Evolutionary conservation across 2,797 vertebrate species (phyloP).

Genomic region (Oreochromis mossambicus): DNA sequence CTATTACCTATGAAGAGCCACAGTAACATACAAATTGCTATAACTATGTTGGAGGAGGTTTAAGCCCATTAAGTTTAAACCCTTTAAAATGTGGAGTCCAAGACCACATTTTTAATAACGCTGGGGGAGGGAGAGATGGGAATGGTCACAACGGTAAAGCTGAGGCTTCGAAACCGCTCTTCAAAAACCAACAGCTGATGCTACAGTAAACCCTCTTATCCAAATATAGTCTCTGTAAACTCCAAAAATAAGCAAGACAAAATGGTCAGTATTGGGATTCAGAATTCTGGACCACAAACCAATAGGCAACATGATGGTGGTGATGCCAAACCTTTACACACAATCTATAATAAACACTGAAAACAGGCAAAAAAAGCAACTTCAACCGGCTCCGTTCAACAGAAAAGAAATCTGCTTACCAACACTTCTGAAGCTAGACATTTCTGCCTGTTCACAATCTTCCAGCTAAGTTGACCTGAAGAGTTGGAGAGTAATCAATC

Average conservation of each 20-base stretch:
- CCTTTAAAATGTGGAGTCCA: neutral
- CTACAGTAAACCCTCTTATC: neutral
- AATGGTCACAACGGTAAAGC: neutral
- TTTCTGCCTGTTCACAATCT: neutral
- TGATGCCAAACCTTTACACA: neutral
- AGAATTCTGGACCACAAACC: neutral
- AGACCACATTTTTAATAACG: neutral
- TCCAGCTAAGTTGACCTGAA: neutral
- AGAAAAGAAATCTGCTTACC: neutral
- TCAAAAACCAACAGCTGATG: neutral
- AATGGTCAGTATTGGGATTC: neutral
- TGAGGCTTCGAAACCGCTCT: neutral
- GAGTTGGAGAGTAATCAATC: neutral
- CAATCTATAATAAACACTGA: neutral
- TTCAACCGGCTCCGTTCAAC: neutral
- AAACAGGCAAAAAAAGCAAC: neutral
- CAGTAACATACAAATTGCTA: neutral
- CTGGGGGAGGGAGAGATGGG: neutral
- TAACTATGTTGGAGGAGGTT: neutral
- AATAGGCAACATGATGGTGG: neutral
- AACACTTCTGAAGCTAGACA: neutral
- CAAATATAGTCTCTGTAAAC: neutral
- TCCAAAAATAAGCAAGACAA: neutral
- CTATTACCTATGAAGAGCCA: neutral
- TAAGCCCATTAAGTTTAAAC: neutral